Percentiles rank a stretch among this genome's conserved stretches.
phyloP scores from a whole-genome alignment of 2,113 vertebrate species.

The Hippoglossus stenolepis region DNA sequence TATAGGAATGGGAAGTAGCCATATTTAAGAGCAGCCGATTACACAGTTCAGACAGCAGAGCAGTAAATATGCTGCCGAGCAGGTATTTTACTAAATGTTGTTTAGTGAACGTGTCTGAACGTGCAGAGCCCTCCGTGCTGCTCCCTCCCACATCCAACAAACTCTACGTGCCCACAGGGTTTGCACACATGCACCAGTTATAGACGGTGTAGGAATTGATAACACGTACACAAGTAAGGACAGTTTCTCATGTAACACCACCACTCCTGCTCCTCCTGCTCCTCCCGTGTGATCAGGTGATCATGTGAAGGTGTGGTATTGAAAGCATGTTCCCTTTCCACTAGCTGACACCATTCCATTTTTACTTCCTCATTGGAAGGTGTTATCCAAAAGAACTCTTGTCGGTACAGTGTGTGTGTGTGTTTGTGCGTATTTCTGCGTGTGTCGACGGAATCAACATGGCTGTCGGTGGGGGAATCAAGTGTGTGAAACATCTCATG shows the following conservation, averaged over 20 bases:
- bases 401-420: not conserved
- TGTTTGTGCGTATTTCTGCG: not conserved
- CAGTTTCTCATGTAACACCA: not conserved
- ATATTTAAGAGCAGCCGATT: not conserved
- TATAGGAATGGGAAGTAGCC: not conserved
- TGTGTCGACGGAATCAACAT: slow-evolving; percentile 51
- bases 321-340: slow-evolving; percentile 5
- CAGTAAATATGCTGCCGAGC: slow-evolving; percentile 18
- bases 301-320: slow-evolving; percentile 35
- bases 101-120: slow-evolving; percentile 43
- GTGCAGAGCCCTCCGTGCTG: not conserved
- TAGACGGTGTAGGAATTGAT: not conserved
- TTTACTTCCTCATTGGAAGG: slow-evolving; percentile 2
- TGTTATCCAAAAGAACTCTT: not conserved
- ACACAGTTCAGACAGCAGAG: slow-evolving; percentile 10
- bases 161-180: slow-evolving; percentile 1
- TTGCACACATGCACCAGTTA: not conserved
- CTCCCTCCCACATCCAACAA: not conserved
- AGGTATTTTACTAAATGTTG: slow-evolving; percentile 7
- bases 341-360: not conserved
- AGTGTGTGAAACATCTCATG: slow-evolving; percentile 81
- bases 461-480: slow-evolving; percentile 70
- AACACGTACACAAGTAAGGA: not conserved
- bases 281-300: slow-evolving; percentile 41
- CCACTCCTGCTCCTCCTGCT: slow-evolving; percentile 30